These are phyloP conservation scores for Phylloscopus trochilus DNA, from an alignment of 2,113 vertebrate genomes.

Conservation along the genomic window DNA sequence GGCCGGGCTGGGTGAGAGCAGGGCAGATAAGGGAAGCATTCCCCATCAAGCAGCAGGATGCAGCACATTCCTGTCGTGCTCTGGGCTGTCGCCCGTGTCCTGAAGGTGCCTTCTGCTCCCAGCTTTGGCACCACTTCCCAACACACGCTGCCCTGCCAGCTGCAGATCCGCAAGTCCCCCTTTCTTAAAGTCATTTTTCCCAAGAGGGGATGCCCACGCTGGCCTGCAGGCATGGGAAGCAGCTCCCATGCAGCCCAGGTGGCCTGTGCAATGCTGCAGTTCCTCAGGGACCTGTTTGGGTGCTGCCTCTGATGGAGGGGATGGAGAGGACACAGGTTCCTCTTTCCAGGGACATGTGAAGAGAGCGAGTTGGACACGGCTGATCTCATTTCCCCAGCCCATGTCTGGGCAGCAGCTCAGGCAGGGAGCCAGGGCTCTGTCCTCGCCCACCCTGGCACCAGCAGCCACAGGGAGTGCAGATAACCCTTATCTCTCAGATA, in stretches of 20 bases:
- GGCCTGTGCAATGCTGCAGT: fast-evolving
- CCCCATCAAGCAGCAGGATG: slow-evolving; percentile 18
- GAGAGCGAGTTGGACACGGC: fast-evolving
- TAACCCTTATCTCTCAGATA: slow-evolving; percentile 40
- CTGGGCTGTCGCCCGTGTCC: background rate
- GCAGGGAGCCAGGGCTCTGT: background rate
- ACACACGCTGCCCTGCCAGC: background rate
- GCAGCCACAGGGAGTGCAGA: background rate
- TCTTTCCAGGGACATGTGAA: background rate
- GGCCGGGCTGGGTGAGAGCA: background rate
- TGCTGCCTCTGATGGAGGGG: background rate
- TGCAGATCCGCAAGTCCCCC: background rate
- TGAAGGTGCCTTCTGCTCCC: background rate
- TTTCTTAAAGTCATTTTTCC: background rate
- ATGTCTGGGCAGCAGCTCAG: background rate
- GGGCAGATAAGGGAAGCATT: slow-evolving; percentile 66
- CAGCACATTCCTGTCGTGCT: slow-evolving; percentile 8
- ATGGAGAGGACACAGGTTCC: background rate
- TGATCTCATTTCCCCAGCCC: background rate
- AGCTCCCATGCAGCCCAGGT: background rate
- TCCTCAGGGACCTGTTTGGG: background rate
- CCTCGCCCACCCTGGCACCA: background rate
- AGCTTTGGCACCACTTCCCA: background rate
- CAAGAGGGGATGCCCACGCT: fast-evolving
- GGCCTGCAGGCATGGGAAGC: background rate